These are phyloP conservation scores for Drosophila eohydei DNA, from an alignment of 2,888 invertebrate species.

Conservation along the genomic window DNA sequence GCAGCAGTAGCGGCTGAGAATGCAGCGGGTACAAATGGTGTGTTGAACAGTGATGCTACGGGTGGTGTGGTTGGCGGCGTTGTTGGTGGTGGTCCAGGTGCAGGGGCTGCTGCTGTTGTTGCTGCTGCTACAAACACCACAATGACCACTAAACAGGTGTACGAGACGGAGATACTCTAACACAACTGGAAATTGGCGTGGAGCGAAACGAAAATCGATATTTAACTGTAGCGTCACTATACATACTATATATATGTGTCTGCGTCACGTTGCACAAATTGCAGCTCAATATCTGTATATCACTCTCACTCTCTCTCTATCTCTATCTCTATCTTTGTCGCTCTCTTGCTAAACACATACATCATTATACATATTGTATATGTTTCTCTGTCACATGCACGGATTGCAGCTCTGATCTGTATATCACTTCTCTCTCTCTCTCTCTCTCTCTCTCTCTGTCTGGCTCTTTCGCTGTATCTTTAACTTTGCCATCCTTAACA, in stretches of 20 bases:
- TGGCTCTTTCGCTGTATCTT: too few species aligned
- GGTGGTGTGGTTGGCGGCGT: slow-evolving; percentile 64
- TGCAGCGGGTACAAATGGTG: slow-evolving; percentile 70
- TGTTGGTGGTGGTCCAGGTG: slow-evolving; percentile 45
- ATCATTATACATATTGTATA: background rate
- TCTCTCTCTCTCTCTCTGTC: background rate
- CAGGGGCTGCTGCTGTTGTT: slow-evolving; percentile 45
- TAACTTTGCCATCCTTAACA: slow-evolving; percentile 17
- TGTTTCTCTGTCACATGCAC: slow-evolving; percentile 19
- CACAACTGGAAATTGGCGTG: slow-evolving; percentile 84
- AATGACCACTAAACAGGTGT: slow-evolving; percentile 91
- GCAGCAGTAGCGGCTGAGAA: slow-evolving; percentile 68
- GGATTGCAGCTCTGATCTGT: slow-evolving; percentile 27
- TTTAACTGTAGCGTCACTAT: slow-evolving; percentile 42
- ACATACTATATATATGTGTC: background rate
- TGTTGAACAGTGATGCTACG: slow-evolving; percentile 67
- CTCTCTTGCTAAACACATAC: background rate
- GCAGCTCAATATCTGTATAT: slow-evolving; percentile 25
- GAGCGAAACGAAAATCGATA: slow-evolving; percentile 84
- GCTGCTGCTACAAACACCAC: slow-evolving; percentile 53
- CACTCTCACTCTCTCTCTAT: background rate
- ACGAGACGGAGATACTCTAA: slow-evolving; percentile 98
- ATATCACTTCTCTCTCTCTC: slow-evolving; percentile 12
- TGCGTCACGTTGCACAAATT: slow-evolving; percentile 21
- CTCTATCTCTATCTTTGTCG: background rate